Evolutionary conservation across 2,888 invertebrate genomes (phyloP).

Genomic region (Brachyopa scutellaris): DNA sequence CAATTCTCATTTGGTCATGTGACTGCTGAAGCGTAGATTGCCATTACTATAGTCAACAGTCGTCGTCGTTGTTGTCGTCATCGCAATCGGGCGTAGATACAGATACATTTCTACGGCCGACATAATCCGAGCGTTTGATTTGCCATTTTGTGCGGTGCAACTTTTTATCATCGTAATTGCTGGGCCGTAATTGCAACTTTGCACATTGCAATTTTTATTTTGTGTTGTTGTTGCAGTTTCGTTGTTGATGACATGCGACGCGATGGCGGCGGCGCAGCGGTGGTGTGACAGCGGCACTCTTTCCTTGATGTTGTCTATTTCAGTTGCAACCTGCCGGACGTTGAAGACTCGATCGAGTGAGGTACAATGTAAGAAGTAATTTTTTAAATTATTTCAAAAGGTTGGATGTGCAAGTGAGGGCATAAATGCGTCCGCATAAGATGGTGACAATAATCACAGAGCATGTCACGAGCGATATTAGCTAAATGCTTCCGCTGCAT

Average conservation of each 20-base stretch:
- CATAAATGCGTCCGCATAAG: constrained; percentile 9
- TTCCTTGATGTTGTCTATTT: constrained; percentile 34
- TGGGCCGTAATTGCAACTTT: constrained; percentile 66
- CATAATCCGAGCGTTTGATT: constrained; percentile 8
- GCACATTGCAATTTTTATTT: constrained; percentile 47
- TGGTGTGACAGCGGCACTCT: constrained; percentile 21
- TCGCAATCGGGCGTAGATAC: background rate
- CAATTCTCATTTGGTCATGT: constrained; percentile 62
- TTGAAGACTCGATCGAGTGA: constrained; percentile 26
- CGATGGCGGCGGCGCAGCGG: background rate
- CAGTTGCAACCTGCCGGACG: constrained; percentile 43
- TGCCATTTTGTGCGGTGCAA: constrained; percentile 13
- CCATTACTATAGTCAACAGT: constrained; percentile 51
- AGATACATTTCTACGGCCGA: constrained; percentile 22
- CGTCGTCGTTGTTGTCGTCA: constrained; percentile 1
- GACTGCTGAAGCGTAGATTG: constrained; percentile 67
- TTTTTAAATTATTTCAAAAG: background rate
- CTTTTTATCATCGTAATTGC: constrained; percentile 42
- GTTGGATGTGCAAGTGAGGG: constrained; percentile 4
- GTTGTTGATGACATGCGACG: constrained; percentile 15
- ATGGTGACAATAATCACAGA: constrained; percentile 34
- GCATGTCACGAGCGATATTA: background rate
- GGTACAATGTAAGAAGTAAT: background rate
- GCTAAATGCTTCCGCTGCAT: constrained; percentile 12
- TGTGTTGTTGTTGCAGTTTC: constrained; percentile 19